Percentiles rank a stretch among this genome's conserved stretches.
Evolutionary conservation across 2,888 invertebrate species (phyloP).

Genomic region (Hydrotaea diabolus): DNA sequence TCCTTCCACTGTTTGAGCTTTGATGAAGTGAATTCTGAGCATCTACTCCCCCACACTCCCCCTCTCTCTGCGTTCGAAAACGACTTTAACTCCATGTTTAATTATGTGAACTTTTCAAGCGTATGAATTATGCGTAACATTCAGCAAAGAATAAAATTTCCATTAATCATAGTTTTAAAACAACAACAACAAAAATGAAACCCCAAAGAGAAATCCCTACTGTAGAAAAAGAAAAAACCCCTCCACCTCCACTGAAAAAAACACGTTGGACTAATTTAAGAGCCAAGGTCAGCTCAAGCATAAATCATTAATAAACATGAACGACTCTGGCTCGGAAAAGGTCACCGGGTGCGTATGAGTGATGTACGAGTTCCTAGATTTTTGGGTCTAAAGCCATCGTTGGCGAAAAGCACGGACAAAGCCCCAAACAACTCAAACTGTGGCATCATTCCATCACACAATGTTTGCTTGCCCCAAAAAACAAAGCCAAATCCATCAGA

Average conservation of each 20-base stretch:
- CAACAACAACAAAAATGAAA: background rate
- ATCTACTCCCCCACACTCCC: background rate
- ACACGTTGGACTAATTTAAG: slow-evolving; percentile 56
- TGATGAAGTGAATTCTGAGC: slow-evolving; percentile 5
- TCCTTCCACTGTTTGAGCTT: background rate
- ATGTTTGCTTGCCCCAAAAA: background rate
- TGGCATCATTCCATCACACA: background rate
- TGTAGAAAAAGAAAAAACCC: slow-evolving; percentile 27
- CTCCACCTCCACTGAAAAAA: background rate
- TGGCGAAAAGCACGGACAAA: too few relatives aligned
- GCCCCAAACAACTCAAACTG: background rate
- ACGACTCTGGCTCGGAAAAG: background rate
- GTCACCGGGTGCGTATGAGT: background rate
- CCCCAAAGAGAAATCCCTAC: background rate
- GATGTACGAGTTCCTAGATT: background rate
- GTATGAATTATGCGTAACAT: slow-evolving; percentile 42
- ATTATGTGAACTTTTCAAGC: slow-evolving; percentile 38
- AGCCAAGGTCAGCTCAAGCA: slow-evolving; percentile 60
- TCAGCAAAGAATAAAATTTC: slow-evolving; percentile 57
- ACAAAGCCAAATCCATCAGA: background rate
- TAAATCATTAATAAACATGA: slow-evolving; percentile 65
- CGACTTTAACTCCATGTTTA: background rate
- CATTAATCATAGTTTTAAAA: slow-evolving; percentile 55
- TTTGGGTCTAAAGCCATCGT: background rate
- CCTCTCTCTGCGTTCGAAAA: background rate